Percentiles rank a stretch among this genome's conserved stretches.
phyloP scores from a whole-genome alignment of 2,797 vertebrate species.

The Phataginus tricuspis region DNA sequence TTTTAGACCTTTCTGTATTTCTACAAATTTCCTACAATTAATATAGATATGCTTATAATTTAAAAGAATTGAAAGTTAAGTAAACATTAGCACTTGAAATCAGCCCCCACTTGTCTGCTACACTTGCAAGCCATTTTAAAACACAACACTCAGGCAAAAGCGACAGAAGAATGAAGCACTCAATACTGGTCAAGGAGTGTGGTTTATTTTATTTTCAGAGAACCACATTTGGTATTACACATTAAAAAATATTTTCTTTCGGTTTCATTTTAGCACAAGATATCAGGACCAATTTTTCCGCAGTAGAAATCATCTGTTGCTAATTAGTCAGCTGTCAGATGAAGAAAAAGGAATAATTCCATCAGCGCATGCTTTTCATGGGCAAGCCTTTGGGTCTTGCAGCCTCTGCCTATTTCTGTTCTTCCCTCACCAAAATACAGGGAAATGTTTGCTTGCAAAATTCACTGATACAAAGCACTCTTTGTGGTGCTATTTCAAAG shows the following conservation, averaged over 20 bases:
- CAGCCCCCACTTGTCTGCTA: too few species aligned
- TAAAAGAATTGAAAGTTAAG: background rate
- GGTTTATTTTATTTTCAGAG: background rate
- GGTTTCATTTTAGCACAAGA: background rate
- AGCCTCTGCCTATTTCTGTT: background rate
- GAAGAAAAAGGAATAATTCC: background rate
- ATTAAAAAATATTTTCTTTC: background rate
- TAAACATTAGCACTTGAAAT: background rate
- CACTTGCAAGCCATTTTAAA: background rate
- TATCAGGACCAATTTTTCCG: background rate
- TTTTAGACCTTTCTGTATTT: background rate
- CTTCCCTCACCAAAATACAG: background rate
- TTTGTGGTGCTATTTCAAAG: background rate
- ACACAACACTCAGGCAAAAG: background rate
- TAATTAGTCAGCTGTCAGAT: background rate
- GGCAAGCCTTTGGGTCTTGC: too few species aligned
- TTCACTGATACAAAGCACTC: too few species aligned
- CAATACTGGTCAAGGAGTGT: too few species aligned
- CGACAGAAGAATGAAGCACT: rapidly evolving
- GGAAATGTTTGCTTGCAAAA: background rate
- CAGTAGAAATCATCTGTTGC: background rate
- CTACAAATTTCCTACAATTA: background rate
- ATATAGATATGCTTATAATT: background rate
- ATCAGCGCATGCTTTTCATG: background rate
- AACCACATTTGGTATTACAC: background rate